Percentiles rank a stretch among this genome's conserved stretches.
These are phyloP conservation scores for Xerus inauris DNA, from an alignment of 2,113 vertebrate genomes.

Conservation along the genomic window DNA sequence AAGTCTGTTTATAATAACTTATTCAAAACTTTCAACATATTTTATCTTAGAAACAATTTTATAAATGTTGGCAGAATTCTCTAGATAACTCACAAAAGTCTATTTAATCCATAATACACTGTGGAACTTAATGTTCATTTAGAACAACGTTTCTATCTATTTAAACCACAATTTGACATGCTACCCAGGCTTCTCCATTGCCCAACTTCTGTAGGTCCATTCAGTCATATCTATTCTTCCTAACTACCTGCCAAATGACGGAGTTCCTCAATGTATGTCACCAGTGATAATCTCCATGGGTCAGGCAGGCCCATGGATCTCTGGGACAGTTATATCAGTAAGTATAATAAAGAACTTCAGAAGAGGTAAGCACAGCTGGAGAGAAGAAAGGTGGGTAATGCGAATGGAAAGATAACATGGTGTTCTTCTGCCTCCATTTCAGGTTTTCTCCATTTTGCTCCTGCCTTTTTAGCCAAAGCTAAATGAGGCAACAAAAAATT, in stretches of 20 bases:
- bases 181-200: background rate
- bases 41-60: conserved; percentile 34
- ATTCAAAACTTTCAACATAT: background rate
- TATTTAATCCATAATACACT: background rate
- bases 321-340: background rate
- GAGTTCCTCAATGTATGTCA: background rate
- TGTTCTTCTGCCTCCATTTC: background rate
- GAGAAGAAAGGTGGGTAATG: background rate
- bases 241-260: background rate
- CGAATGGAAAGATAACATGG: background rate
- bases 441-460: background rate
- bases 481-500: background rate
- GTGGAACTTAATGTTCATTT: background rate
- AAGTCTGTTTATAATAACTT: background rate
- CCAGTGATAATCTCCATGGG: background rate
- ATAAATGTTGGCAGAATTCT: background rate
- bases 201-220: background rate
- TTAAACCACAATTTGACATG: background rate
- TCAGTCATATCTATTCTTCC: background rate
- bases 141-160: background rate
- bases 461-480: background rate
- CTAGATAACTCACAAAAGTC: background rate
- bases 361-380: background rate
- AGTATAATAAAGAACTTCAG: background rate
- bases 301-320: accelerated